Percentiles rank a stretch among this genome's conserved stretches.
These are phyloP conservation scores for Odontocerum albicorne DNA, from an alignment of 2,888 invertebrate genomes.

Conservation along the genomic window DNA sequence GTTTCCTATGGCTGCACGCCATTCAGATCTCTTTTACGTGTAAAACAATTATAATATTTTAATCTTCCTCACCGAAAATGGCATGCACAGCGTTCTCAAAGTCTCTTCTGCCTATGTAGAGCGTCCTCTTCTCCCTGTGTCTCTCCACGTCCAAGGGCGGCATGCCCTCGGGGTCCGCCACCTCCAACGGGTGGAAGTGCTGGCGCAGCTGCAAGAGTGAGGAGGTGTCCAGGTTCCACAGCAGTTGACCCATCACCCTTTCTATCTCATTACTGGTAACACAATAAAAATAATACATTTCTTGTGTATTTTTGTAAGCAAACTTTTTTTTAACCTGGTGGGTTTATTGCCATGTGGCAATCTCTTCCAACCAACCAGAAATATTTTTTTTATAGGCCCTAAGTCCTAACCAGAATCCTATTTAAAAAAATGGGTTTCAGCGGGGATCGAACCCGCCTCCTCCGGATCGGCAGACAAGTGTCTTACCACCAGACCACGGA, in stretches of 20 bases:
- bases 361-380: neutral
- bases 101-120: conserved; percentile 41
- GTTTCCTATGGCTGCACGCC: no score
- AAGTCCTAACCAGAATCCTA: no score
- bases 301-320: neutral
- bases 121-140: conserved; percentile 22
- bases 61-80: conserved; percentile 41
- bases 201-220: conserved; percentile 18
- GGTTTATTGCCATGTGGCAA: neutral
- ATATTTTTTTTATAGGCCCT: no score
- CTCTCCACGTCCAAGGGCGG: conserved; percentile 5
- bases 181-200: conserved; percentile 20
- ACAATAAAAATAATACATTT: no score
- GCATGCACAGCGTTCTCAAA: conserved; percentile 44
- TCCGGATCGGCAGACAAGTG: no score
- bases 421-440: no score
- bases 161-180: conserved; percentile 3
- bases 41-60: neutral
- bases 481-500: no score
- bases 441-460: no score
- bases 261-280: no score
- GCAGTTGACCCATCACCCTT: conserved; percentile 15
- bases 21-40: no score
- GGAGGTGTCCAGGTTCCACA: conserved; percentile 24
- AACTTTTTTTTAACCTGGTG: neutral